A percentile compares a stretch with the other conserved stretches of the same genome.
These are phyloP conservation scores for Stenchaetothrips biformis DNA, from an alignment of 2,888 invertebrate genomes.

Conservation along the genomic window DNA sequence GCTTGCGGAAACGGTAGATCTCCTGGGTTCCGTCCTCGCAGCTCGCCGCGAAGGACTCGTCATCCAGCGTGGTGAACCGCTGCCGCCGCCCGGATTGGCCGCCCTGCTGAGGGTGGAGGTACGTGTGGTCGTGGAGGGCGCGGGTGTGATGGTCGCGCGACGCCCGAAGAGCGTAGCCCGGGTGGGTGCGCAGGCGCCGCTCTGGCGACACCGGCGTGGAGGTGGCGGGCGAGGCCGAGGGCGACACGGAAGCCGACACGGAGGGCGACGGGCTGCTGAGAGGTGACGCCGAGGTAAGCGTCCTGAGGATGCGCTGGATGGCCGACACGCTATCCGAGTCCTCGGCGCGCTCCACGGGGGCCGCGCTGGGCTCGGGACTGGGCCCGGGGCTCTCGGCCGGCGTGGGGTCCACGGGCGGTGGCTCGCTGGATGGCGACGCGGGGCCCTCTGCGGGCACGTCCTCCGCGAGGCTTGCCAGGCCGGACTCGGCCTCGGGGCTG, in stretches of 20 bases:
- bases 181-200: constrained; percentile 1
- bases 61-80: constrained; percentile 6
- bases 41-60: constrained; percentile 10
- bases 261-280: constrained; percentile 17
- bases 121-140: neutral
- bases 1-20: constrained; percentile 13
- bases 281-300: neutral
- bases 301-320: constrained; percentile 20
- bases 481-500: neutral
- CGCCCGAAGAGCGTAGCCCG: neutral
- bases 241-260: constrained; percentile 7
- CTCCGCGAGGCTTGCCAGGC: neutral
- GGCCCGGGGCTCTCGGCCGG: neutral
- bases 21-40: neutral
- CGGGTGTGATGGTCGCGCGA: neutral
- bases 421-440: neutral
- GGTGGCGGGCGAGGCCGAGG: neutral
- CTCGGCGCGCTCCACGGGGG: constrained; percentile 9
- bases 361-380: neutral
- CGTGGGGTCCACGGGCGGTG: too few species aligned
- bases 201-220: constrained; percentile 7
- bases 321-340: constrained; percentile 17
- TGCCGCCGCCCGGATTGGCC: neutral
- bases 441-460: neutral
- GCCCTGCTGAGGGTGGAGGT: neutral